Evolutionary conservation across 2,113 vertebrate genomes (phyloP).

Genomic region (Pachypanchax playfairii): DNA sequence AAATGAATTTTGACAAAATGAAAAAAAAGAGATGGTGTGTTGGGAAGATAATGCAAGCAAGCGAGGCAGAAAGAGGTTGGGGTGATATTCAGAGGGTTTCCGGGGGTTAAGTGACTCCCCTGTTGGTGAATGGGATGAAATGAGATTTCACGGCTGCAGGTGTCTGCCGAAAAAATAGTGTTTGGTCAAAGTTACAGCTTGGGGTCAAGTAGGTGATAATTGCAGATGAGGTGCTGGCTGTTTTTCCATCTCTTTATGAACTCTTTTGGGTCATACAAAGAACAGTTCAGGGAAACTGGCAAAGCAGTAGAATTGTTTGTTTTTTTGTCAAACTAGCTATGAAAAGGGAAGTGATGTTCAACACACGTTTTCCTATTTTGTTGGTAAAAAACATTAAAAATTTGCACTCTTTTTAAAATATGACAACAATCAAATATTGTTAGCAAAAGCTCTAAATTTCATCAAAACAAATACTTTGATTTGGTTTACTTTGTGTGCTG

Average conservation of each 20-base stretch:
- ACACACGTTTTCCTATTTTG: too few species aligned
- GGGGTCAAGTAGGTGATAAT: conserved; percentile 45
- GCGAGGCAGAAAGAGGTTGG: conserved; percentile 30
- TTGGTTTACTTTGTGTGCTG: too few species aligned
- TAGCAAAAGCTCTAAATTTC: too few species aligned
- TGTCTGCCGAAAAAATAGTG: conserved; percentile 47
- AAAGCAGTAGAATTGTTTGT: neutral
- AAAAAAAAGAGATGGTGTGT: conserved; percentile 50
- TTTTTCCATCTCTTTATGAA: conserved; percentile 17
- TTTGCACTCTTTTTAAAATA: too few species aligned
- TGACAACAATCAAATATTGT: too few species aligned
- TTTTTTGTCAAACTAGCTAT: neutral
- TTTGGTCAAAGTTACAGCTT: conserved; percentile 47
- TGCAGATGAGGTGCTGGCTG: conserved; percentile 15
- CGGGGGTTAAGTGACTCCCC: conserved; percentile 66
- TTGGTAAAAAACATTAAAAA: too few species aligned
- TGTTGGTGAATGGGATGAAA: conserved; percentile 57
- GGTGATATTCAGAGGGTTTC: conserved; percentile 33
- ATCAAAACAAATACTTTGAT: too few species aligned
- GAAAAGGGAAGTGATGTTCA: too few species aligned
- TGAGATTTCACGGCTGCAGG: conserved; percentile 57
- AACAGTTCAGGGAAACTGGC: neutral
- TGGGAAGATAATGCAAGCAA: conserved; percentile 45
- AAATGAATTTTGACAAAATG: conserved; percentile 73
- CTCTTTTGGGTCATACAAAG: neutral